Percentiles rank a stretch among this genome's conserved stretches.
Evolutionary conservation across 2,113 vertebrate genomes (phyloP).

Genomic region (Bufo bufo): DNA sequence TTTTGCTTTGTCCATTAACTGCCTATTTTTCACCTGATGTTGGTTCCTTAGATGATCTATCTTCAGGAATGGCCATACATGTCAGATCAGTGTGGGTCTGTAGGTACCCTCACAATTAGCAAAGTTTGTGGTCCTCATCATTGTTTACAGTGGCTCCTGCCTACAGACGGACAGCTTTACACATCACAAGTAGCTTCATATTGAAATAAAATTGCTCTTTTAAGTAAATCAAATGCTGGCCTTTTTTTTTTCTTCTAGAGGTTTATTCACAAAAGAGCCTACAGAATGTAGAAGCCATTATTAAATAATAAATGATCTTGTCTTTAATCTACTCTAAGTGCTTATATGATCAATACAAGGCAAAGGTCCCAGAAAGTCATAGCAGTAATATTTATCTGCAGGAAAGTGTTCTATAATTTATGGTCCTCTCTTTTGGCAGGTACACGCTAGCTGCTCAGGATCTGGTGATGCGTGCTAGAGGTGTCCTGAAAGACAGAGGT

Average conservation of each 20-base stretch:
- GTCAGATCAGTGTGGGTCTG: too few species aligned
- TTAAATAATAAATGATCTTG: constrained; percentile 37
- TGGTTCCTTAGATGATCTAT: too few species aligned
- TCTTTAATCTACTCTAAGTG: constrained; percentile 37
- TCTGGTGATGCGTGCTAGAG: constrained; percentile 92
- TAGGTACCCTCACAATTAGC: too few species aligned
- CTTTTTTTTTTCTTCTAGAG: neutral
- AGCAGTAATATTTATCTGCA: neutral
- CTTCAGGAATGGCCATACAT: too few species aligned
- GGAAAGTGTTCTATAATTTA: neutral
- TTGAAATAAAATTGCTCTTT: neutral
- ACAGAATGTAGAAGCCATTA: constrained; percentile 1
- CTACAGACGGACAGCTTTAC: neutral
- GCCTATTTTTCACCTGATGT: too few species aligned
- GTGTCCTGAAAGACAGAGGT: constrained; percentile 91
- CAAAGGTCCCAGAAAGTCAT: neutral
- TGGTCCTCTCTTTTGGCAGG: constrained; percentile 63
- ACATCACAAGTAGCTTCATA: neutral
- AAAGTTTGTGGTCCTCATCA: too few species aligned
- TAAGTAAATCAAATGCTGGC: neutral
- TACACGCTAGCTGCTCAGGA: constrained; percentile 96
- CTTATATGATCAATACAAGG: constrained; percentile 25
- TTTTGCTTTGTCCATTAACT: too few species aligned
- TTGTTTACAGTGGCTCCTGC: too few species aligned
- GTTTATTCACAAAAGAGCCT: constrained; percentile 17